Conservation (phyloP, 2,797 vertebrate species). For the Poecilia picta region DNA sequence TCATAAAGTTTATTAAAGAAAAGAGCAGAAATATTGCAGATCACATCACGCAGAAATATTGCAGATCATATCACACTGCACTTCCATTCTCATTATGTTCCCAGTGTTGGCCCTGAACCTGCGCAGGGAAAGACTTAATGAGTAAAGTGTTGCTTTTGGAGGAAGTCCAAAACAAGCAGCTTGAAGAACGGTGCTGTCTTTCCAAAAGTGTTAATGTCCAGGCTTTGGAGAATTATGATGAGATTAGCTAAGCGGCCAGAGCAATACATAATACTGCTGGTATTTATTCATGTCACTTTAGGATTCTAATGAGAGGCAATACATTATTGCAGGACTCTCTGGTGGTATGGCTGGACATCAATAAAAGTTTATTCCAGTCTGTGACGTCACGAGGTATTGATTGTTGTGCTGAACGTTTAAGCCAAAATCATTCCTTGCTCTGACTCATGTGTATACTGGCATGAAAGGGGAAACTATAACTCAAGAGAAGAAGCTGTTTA, state of each 20-base stretch:
- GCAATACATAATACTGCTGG: conserved; percentile 45
- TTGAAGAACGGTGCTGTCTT: conserved; percentile 68
- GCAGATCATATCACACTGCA: neutral
- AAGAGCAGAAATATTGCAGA: neutral
- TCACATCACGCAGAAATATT: neutral
- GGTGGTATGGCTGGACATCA: conserved; percentile 24
- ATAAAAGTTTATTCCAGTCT: conserved; percentile 36
- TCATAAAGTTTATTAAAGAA: neutral
- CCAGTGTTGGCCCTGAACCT: conserved; percentile 31
- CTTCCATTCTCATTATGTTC: conserved; percentile 20
- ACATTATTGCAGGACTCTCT: conserved; percentile 35
- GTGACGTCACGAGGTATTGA: conserved; percentile 24
- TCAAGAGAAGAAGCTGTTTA: conserved; percentile 5
- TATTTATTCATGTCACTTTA: conserved; percentile 71
- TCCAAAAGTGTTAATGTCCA: conserved; percentile 61
- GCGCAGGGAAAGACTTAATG: conserved; percentile 25
- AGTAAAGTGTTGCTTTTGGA: conserved; percentile 64
- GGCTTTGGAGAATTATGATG: conserved; percentile 72
- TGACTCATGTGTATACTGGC: conserved; percentile 15
- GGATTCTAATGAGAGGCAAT: conserved; percentile 57
- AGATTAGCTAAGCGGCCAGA: conserved; percentile 54
- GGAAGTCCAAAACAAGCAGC: conserved; percentile 52
- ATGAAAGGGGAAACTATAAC: conserved; percentile 6
- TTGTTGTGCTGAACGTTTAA: conserved; percentile 6
- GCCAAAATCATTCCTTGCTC: conserved; percentile 7